phyloP scores from a whole-genome alignment of 2,888 invertebrate genomes.

The Amaurobius ferox region DNA sequence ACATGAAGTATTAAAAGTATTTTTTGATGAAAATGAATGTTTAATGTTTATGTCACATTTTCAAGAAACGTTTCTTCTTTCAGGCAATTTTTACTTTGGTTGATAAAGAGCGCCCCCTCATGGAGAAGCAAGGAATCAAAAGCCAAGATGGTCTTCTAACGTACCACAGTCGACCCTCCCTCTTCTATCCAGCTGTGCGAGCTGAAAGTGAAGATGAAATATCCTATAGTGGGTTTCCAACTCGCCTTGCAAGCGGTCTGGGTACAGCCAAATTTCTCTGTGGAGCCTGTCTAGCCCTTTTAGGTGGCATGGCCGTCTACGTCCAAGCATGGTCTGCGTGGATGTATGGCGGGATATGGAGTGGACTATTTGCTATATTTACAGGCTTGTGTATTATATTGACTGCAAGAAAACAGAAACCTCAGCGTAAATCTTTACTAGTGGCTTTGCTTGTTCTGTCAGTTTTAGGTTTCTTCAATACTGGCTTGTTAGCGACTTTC shows the following conservation, averaged over 20 bases:
- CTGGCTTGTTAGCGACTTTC: constrained; percentile 63
- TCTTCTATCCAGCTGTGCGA: constrained; percentile 57
- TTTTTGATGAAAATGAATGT: no score
- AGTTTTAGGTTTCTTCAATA: constrained; percentile 64
- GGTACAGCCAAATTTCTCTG: constrained; percentile 67
- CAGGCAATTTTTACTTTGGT: neutral
- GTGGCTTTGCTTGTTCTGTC: constrained; percentile 56
- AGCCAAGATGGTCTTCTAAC: constrained; percentile 48
- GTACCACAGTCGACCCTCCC: constrained; percentile 55
- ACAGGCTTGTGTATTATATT: constrained; percentile 64
- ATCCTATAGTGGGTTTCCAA: constrained; percentile 49
- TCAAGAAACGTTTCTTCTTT: no score
- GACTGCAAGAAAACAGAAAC: constrained; percentile 58
- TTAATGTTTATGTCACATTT: no score
- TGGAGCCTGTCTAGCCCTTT: constrained; percentile 64
- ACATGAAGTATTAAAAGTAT: no score
- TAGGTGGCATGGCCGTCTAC: constrained; percentile 67
- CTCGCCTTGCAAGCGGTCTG: constrained; percentile 51
- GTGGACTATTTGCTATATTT: constrained; percentile 68
- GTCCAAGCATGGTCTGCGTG: constrained; percentile 67
- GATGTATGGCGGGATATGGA: constrained; percentile 71
- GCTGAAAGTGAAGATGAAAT: constrained; percentile 46
- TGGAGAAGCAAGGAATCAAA: constrained; percentile 44
- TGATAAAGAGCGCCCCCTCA: neutral
- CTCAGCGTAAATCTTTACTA: constrained; percentile 49